These are phyloP conservation scores for Onychomys torridus DNA, from an alignment of 2,797 vertebrate genomes.

Conservation along the genomic window DNA sequence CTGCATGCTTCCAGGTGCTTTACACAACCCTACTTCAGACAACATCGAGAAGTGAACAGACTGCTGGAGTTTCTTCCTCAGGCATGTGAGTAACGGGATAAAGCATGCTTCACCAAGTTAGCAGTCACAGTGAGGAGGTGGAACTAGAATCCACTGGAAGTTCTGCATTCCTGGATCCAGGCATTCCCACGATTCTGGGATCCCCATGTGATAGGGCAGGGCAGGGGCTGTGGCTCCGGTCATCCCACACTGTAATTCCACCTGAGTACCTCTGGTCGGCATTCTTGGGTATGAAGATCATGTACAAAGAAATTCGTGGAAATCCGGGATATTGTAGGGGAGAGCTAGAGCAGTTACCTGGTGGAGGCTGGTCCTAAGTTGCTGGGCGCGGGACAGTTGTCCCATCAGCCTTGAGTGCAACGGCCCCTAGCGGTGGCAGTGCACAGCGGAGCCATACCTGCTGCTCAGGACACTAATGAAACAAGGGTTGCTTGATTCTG, in stretches of 20 bases:
- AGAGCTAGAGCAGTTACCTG: neutral
- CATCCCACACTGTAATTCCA: too few species aligned
- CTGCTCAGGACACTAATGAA: constrained; percentile 49
- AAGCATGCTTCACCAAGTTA: too few species aligned
- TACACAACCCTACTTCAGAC: neutral
- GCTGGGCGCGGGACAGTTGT: neutral
- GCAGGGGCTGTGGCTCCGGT: neutral
- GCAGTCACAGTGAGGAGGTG: fast-evolving
- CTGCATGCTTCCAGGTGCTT: neutral
- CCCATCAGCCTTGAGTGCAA: neutral
- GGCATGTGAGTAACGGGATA: neutral
- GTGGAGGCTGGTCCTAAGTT: neutral
- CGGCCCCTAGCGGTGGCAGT: neutral
- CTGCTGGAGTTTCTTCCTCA: neutral
- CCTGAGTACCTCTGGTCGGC: neutral
- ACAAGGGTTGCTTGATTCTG: neutral
- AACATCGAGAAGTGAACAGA: neutral
- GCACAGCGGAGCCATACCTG: constrained; percentile 61
- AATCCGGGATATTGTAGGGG: neutral
- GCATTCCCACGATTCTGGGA: neutral
- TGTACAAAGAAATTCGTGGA: neutral
- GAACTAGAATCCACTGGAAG: neutral
- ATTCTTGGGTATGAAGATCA: neutral
- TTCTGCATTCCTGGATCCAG: neutral
- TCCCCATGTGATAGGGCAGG: neutral